Conservation (phyloP, 35 echinoderm and acorn worm genomes). For the Chiridota heheva region DNA sequence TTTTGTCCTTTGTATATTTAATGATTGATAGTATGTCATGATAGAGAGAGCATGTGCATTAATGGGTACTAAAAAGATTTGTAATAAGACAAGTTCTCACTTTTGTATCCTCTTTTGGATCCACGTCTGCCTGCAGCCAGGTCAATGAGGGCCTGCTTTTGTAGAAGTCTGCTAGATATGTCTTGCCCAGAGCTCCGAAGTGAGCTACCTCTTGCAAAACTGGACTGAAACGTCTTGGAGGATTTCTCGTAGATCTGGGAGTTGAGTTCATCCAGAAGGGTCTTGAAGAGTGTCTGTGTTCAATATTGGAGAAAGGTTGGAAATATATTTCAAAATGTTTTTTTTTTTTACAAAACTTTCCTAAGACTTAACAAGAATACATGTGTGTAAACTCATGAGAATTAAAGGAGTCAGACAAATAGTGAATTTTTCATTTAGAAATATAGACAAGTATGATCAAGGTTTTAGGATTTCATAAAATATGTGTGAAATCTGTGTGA, state of each 20-base stretch:
- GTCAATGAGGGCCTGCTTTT: conserved; percentile 78
- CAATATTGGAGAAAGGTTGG: neutral
- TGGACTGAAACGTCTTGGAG: conserved; percentile 60
- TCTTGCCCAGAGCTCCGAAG: conserved; percentile 64
- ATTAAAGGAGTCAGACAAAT: too few relatives aligned
- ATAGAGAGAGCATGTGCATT: too few relatives aligned
- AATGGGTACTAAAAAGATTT: too few relatives aligned
- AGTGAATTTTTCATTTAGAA: too few relatives aligned
- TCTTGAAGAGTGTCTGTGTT: conserved; percentile 68
- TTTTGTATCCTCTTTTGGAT: conserved; percentile 34
- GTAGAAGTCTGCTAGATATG: conserved; percentile 26
- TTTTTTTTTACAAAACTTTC: too few relatives aligned
- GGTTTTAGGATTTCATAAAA: too few relatives aligned
- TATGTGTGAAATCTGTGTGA: too few relatives aligned
- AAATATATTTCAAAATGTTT: neutral
- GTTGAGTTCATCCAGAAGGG: conserved; percentile 73
- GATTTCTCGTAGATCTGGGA: conserved; percentile 89
- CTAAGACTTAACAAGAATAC: too few relatives aligned
- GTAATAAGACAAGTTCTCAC: conserved; percentile 46
- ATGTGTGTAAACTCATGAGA: too few relatives aligned
- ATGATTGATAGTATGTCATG: too few relatives aligned
- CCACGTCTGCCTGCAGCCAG: conserved; percentile 51
- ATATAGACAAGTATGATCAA: too few relatives aligned
- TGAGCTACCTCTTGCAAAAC: conserved; percentile 70
- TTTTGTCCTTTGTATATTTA: too few relatives aligned